Evolutionary conservation across 2,797 vertebrate genomes (phyloP).

Genomic region (Eutrigla gurnardus): DNA sequence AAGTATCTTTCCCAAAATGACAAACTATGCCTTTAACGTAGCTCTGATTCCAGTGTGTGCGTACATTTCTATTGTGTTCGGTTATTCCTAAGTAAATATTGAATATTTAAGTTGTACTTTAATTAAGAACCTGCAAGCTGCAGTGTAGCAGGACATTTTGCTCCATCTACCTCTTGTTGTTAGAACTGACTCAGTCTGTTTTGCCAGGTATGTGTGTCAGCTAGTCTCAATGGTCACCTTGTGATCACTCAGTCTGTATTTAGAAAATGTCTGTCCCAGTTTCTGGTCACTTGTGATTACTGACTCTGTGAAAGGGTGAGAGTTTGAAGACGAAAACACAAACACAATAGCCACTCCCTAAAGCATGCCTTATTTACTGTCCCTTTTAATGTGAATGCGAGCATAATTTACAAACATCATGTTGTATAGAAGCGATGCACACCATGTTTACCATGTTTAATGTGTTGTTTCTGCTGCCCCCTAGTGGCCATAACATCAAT

Average conservation of each 20-base stretch:
- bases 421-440: no score
- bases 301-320: no score
- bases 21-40: no score
- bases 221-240: neutral
- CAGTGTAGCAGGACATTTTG: neutral
- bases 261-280: neutral
- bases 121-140: neutral
- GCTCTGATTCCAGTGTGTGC: no score
- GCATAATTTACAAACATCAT: no score
- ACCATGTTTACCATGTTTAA: no score
- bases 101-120: neutral
- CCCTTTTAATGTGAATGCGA: no score
- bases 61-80: neutral
- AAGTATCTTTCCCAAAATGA: neutral
- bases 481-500: neutral
- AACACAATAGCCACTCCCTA: no score
- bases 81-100: neutral
- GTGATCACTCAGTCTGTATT: neutral
- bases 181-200: neutral
- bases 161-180: neutral
- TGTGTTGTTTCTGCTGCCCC: neutral
- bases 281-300: neutral
- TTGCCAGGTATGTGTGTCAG: neutral
- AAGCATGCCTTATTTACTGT: no score
- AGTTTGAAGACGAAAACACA: no score